Evolutionary conservation across 2,797 vertebrate species (phyloP).

Genomic region (Chloroceryle amazona): DNA sequence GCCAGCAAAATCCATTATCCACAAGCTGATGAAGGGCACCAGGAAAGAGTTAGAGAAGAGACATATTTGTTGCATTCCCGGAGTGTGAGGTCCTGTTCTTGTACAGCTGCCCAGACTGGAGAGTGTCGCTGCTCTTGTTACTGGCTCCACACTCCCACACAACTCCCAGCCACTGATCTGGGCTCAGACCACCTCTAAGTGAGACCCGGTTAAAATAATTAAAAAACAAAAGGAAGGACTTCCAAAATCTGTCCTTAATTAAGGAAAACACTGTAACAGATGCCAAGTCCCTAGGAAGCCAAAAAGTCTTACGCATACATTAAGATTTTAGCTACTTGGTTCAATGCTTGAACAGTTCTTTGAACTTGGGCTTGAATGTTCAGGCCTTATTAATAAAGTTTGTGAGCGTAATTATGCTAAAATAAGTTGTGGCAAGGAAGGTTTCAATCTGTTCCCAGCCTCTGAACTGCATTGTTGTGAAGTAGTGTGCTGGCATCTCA

Average conservation of each 20-base stretch:
- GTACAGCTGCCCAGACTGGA: slow-evolving; percentile 10
- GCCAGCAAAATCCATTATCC: slow-evolving; percentile 44
- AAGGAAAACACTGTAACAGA: neutral
- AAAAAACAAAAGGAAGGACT: neutral
- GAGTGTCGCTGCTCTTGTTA: neutral
- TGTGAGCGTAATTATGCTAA: neutral
- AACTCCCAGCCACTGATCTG: neutral
- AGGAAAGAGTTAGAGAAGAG: slow-evolving; percentile 4
- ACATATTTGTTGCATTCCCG: slow-evolving; percentile 42
- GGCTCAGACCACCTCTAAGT: neutral
- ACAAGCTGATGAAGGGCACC: neutral
- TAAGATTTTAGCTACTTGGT: neutral
- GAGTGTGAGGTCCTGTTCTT: slow-evolving; percentile 51
- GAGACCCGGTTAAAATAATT: neutral
- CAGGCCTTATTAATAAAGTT: neutral
- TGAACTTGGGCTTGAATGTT: neutral
- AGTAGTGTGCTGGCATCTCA: neutral
- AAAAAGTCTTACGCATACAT: neutral
- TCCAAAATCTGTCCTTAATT: neutral
- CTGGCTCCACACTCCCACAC: neutral
- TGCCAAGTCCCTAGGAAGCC: neutral
- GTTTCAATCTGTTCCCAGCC: neutral
- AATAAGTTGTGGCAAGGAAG: neutral
- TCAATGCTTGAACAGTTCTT: neutral
- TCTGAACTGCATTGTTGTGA: neutral